phyloP scores from a whole-genome alignment of 2,797 vertebrate genomes.

The Lepidocolaptes lacrymiger region DNA sequence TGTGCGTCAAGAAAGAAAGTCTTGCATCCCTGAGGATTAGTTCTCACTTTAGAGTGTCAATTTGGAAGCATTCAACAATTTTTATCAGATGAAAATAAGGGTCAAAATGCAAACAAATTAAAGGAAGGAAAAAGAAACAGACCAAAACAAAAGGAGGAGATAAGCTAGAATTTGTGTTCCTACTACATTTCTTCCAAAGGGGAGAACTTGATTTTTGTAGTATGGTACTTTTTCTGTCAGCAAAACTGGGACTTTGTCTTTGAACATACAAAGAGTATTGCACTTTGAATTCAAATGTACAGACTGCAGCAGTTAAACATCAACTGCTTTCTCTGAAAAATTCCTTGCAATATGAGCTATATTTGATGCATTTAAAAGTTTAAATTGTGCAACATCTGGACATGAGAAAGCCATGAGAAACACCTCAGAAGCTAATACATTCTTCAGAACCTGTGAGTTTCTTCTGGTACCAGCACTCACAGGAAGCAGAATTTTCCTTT shows the following conservation, averaged over 20 bases:
- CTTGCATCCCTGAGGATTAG: constrained; percentile 1
- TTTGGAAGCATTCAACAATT: background rate
- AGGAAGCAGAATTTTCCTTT: background rate
- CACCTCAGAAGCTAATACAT: background rate
- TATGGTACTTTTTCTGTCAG: background rate
- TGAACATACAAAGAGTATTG: background rate
- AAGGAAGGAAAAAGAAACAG: background rate
- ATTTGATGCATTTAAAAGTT: background rate
- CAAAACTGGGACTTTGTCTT: background rate
- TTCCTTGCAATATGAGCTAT: background rate
- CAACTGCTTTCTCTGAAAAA: background rate
- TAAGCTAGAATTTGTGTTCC: background rate
- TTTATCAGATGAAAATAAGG: constrained; percentile 4
- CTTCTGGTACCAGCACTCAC: background rate
- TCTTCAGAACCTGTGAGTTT: background rate
- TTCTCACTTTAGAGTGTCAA: background rate
- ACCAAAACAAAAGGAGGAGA: background rate
- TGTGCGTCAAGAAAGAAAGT: background rate
- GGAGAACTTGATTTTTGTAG: background rate
- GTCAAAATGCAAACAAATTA: background rate
- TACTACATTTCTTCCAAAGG: background rate
- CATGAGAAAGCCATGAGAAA: background rate
- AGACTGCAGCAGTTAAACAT: background rate
- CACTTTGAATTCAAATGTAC: background rate
- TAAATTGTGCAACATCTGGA: background rate